A percentile compares a stretch with the other conserved stretches of the same genome.
These are phyloP conservation scores for Exaiptasia diaphana DNA, from an alignment of 64 coral and sea anemone genomes.

Conservation along the genomic window DNA sequence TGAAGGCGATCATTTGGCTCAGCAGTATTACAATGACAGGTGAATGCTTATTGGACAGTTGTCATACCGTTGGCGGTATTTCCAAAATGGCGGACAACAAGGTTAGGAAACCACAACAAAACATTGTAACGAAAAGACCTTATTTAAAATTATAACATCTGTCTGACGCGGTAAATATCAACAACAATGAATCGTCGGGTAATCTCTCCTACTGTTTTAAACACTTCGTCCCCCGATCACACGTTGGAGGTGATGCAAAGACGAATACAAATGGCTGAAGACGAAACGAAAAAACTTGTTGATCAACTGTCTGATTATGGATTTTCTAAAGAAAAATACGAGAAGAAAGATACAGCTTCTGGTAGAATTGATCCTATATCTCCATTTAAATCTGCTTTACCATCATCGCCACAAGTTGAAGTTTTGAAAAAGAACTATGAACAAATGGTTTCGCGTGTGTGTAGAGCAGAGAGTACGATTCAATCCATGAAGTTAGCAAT, in stretches of 20 bases:
- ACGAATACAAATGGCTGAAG: slow-evolving; percentile 85
- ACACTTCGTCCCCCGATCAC: slow-evolving; percentile 73
- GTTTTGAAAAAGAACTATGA: slow-evolving; percentile 89
- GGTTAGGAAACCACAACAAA: slow-evolving; percentile 40
- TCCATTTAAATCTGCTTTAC: slow-evolving; percentile 61
- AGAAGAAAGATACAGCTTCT: slow-evolving; percentile 1
- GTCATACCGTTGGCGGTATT: slow-evolving; percentile 16
- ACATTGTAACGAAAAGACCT: not conserved
- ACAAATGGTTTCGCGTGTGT: slow-evolving; percentile 86
- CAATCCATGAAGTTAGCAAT: slow-evolving; percentile 93
- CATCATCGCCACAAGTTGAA: slow-evolving; percentile 61
- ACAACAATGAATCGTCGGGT: slow-evolving; percentile 62
- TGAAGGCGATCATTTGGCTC: too few relatives aligned
- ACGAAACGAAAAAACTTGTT: slow-evolving; percentile 89
- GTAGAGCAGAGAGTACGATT: slow-evolving; percentile 88
- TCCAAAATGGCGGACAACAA: slow-evolving; percentile 87
- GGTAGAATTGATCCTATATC: slow-evolving; percentile 72
- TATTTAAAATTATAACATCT: not conserved
- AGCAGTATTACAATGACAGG: not conserved
- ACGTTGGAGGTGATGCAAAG: slow-evolving; percentile 93
- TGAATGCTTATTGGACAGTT: slow-evolving; percentile 64
- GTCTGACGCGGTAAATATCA: not conserved
- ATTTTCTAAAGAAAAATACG: slow-evolving; percentile 72
- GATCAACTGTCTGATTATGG: slow-evolving; percentile 86
- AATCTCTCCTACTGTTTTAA: slow-evolving; percentile 64